phyloP scores from a whole-genome alignment of 2,113 vertebrate genomes.

The Eubucco bourcierii region DNA sequence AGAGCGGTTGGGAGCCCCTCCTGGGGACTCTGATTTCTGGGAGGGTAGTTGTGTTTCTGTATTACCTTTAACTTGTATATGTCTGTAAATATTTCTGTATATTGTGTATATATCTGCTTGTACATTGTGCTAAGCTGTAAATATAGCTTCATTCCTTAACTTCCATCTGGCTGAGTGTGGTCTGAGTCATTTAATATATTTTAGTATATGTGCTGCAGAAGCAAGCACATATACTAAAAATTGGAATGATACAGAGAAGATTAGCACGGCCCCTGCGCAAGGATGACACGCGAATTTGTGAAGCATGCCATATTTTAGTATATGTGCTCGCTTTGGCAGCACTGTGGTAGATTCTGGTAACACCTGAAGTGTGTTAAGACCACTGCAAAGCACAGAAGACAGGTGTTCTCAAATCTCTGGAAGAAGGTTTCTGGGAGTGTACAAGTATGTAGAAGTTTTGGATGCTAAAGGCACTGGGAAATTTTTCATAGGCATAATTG shows the following conservation, averaged over 20 bases:
- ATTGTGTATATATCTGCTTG: too few relatives aligned
- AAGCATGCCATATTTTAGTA: conserved; percentile 51
- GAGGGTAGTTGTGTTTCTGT: too few relatives aligned
- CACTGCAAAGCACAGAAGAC: background rate
- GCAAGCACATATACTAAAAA: background rate
- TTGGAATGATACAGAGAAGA: background rate
- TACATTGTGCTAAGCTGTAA: too few relatives aligned
- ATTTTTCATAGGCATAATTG: background rate
- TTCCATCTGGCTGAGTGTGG: too few relatives aligned
- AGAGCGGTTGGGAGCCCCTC: too few relatives aligned
- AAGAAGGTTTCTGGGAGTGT: background rate
- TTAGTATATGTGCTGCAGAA: too few relatives aligned
- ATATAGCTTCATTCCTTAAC: too few relatives aligned
- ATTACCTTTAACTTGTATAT: too few relatives aligned
- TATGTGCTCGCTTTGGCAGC: too few relatives aligned
- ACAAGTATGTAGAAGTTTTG: background rate
- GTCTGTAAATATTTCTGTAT: too few relatives aligned
- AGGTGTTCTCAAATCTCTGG: background rate
- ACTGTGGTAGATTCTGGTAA: background rate
- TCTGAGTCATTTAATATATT: too few relatives aligned
- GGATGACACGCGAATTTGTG: conserved; percentile 60
- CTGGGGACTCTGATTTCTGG: too few relatives aligned
- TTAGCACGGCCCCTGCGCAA: conserved; percentile 24
- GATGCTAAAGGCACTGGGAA: background rate
- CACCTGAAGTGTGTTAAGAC: background rate